Base-by-base conservation (phyloP, 1,140 invertebrate species). In the Bombus consobrinus region DNA sequence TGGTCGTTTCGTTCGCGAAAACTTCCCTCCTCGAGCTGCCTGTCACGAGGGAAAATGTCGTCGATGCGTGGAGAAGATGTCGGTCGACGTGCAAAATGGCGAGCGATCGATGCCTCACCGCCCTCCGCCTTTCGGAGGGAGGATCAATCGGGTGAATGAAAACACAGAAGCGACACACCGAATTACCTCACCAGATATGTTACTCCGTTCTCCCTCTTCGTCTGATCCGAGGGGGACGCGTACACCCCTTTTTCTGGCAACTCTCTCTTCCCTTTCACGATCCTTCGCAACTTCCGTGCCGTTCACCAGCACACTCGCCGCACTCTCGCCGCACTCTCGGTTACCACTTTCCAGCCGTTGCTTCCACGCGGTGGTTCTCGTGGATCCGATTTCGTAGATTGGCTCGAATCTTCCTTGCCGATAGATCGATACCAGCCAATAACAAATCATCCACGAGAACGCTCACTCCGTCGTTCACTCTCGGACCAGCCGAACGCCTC, bases 1-100 rank as follows among this genome's bases (percentile, higher is more conserved):
- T n/a, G 32, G 32, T 39, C 34, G 32, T 15, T n/a, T 28, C 13
- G 13, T 22, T 25, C 64, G 82, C 47, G n/a, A 43, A 9, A 76
- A 59, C 34, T 43, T 57, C 22, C 43, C 75, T 78, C 47, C 39
- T 22, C 53, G 68, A n/a, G 68, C 41, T 32, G n/a, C 2, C 39
- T 73, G 80, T 84, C 77, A 89, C 88, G 88, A 75, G 84, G 88
- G 88, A 89, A 89, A 86, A 89, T 90, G 89, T 90, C 89, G 89
- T 87, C 89, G 86, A 76, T 87, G 73, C 76, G 77, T 86, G 88
- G 89, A 89, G 81, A 90, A 92, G 89, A 90, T 91, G 90, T 89
- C 90, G 80, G 89, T 86, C 77, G 83, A 80, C 32, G 84, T 76
- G 91, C 94, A 95, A 95, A 94, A 95, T 95, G 94, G 94, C 94